A percentile compares a stretch with the other conserved stretches of the same genome.
Evolutionary conservation across 2,113 vertebrate genomes (phyloP).

Genomic region (Nicator chloris): DNA sequence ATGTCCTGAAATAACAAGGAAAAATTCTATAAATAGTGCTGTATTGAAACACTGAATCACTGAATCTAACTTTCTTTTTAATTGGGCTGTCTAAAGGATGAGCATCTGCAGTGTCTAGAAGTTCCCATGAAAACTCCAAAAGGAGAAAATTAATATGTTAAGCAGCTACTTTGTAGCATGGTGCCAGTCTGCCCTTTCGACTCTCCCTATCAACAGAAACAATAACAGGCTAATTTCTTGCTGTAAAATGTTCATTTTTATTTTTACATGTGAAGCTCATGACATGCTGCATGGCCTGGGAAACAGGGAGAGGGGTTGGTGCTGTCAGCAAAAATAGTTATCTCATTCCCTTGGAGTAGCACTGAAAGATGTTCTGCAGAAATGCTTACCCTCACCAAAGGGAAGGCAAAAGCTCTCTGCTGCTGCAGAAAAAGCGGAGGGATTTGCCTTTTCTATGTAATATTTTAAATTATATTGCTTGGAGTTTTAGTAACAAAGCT

Average conservation of each 20-base stretch:
- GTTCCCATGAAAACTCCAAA: not conserved
- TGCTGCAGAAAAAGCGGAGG: not conserved
- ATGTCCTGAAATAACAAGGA: constrained; percentile 1
- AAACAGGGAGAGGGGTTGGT: not conserved
- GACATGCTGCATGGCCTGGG: not conserved
- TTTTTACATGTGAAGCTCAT: not conserved
- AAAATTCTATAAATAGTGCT: not conserved
- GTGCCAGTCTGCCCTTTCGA: not conserved
- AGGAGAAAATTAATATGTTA: not conserved
- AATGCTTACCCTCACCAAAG: not conserved
- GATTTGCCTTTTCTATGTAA: not conserved
- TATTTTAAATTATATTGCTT: not conserved
- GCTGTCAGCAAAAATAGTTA: not conserved
- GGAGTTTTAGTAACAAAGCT: not conserved
- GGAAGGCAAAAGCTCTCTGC: not conserved
- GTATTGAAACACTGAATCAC: not conserved
- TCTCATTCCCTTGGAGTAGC: not conserved
- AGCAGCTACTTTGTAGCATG: not conserved
- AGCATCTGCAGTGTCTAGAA: not conserved
- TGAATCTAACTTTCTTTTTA: not conserved
- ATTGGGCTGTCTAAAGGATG: constrained; percentile 8
- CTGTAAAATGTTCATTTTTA: not conserved
- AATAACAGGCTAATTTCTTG: not conserved
- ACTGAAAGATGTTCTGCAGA: not conserved
- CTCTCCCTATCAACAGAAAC: not conserved